Evolutionary conservation across 2,888 invertebrate species (phyloP).

Genomic region (Ormyrus nitidulus): DNA sequence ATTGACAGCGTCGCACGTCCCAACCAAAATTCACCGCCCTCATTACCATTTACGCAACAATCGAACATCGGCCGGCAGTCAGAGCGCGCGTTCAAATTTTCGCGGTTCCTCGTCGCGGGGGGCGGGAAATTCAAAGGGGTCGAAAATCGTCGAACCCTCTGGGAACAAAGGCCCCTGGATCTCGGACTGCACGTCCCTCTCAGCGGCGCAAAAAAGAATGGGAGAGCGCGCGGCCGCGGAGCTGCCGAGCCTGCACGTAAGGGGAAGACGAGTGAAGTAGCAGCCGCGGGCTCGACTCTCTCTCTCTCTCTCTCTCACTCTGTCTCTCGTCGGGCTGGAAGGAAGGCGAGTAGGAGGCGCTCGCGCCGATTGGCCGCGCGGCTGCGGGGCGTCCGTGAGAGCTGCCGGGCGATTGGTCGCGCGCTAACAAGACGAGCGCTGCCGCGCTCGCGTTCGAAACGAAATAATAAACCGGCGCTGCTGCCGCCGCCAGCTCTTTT

Average conservation of each 20-base stretch:
- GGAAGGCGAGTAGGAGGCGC: conserved; percentile 70
- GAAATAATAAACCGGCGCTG: conserved; percentile 65
- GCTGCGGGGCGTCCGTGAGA: conserved; percentile 71
- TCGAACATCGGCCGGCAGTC: too few relatives aligned
- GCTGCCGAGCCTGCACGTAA: conserved; percentile 33
- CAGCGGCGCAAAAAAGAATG: conserved; percentile 40
- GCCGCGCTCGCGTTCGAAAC: conserved; percentile 61
- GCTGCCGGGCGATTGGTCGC: conserved; percentile 71
- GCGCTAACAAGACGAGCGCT: conserved; percentile 70
- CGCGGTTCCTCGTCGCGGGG: background rate
- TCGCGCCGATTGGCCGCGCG: conserved; percentile 69
- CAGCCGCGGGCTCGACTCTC: too few relatives aligned
- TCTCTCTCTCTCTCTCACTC: too few relatives aligned
- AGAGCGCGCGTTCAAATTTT: conserved; percentile 22
- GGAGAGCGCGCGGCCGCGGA: conserved; percentile 42
- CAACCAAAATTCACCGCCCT: too few relatives aligned
- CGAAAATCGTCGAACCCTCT: too few relatives aligned
- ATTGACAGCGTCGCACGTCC: too few relatives aligned
- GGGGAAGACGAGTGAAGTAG: too few relatives aligned
- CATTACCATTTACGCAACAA: too few relatives aligned
- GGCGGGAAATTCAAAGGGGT: conserved; percentile 29
- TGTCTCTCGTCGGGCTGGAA: too few relatives aligned
- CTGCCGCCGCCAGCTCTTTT: conserved; percentile 25
- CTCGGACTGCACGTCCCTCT: too few relatives aligned
- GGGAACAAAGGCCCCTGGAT: too few relatives aligned